Conservation (phyloP, 2,797 vertebrate genomes). For the Cynopterus sphinx region DNA sequence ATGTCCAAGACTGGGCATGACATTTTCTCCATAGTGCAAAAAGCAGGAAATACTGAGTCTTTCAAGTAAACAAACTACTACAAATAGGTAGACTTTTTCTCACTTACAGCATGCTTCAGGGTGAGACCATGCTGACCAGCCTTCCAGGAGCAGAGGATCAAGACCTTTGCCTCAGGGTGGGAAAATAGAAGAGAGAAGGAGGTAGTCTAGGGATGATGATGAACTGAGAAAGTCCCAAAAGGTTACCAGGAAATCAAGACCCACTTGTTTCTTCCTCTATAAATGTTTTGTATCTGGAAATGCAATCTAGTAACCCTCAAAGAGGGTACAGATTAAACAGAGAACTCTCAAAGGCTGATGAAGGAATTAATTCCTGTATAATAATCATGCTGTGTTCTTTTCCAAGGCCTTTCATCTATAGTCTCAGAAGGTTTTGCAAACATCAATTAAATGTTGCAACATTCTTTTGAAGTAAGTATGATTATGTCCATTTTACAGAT, state of each 20-base stretch:
- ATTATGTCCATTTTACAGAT: slow-evolving; percentile 63
- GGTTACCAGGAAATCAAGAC: not conserved
- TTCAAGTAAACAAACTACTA: not conserved
- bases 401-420: slow-evolving; percentile 66
- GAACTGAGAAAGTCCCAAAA: slow-evolving; percentile 7
- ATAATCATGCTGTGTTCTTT: slow-evolving; percentile 58
- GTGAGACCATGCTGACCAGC: not conserved
- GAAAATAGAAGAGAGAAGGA: not conserved
- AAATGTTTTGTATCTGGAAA: slow-evolving; percentile 33
- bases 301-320: not conserved
- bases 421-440: slow-evolving; percentile 66
- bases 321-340: slow-evolving; percentile 14
- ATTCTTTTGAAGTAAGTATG: slow-evolving; percentile 74
- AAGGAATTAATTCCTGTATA: slow-evolving; percentile 63
- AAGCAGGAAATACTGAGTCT: not conserved
- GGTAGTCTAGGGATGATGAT: not conserved
- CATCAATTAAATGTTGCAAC: slow-evolving; percentile 76
- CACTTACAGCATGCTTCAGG: not conserved
- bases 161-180: not conserved
- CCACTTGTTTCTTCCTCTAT: not conserved
- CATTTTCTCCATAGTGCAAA: not conserved
- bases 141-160: not conserved
- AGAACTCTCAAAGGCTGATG: slow-evolving; percentile 49
- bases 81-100: not conserved
- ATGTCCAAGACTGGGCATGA: not conserved